Evolutionary conservation across 1,140 invertebrate genomes (phyloP), one percentile per base, ranked within the genome.

Genomic region (Meloidogyne floridensis): DNA sequence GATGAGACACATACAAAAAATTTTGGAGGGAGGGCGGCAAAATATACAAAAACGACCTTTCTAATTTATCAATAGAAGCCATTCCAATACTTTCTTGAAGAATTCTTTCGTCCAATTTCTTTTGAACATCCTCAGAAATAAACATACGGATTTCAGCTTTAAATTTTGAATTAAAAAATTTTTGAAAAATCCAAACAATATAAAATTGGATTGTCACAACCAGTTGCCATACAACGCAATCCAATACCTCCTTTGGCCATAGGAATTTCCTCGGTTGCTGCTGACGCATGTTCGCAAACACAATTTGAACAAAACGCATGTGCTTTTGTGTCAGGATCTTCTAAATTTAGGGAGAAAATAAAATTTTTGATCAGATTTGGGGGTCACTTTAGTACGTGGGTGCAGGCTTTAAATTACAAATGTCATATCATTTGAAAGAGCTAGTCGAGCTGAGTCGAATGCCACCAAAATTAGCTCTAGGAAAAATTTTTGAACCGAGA

Each of bases 191-290:
- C 32, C 32, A 74, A 2, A 84, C 83, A 81, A 72, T 77, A 85
- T 47, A 85, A 59, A 54, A 84, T 84, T 42, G 83, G 84, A 80
- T 84, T 86, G 69, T 72, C 43, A 72, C 83, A 84, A 6, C 51
- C 79, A 10, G 72, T 51, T 9, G 56, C 53, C 82, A 84, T 84
- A 74, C 83, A 84, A 6, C 54, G 82, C 10, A 84, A 43, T 0
- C 83, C 83, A 18, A 85, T 75, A n/a, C 83, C 83, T 59, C 77
- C 82, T n/a, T 82, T 69, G 4, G 81, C 83, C 32, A 84, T n/a
- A 18, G 83, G 83, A 42, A 80, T 79, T 59, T 84, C 82, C 10
- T 72, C 70, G 13, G 59, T 70, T n/a, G 83, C 83, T 15, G 83
- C 83, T 65, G 51, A 32, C 11, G 83, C 83, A 7, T 84, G 76